These are phyloP conservation scores for Micropoecilia bifurca DNA, from an alignment of 2,797 vertebrate genomes.

Conservation along the genomic window DNA sequence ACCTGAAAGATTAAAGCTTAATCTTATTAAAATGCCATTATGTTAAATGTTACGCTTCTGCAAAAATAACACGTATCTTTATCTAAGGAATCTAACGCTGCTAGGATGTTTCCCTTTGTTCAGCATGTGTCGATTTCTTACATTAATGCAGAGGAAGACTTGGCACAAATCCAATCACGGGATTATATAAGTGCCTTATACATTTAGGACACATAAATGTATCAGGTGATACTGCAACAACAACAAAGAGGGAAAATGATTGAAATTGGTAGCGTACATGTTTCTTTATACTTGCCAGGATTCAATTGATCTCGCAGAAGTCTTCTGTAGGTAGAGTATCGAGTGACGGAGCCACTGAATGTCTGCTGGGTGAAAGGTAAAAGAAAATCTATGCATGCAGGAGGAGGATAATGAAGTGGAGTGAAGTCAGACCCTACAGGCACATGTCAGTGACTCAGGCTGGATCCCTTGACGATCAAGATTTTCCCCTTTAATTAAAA, in stretches of 20 bases:
- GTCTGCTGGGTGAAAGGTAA: constrained; percentile 57
- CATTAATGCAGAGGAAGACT: constrained; percentile 1
- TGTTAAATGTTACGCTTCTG: constrained; percentile 14
- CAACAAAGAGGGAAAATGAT: neutral
- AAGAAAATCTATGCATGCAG: constrained; percentile 73
- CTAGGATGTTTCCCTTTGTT: neutral
- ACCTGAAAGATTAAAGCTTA: constrained; percentile 51
- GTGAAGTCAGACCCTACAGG: constrained; percentile 59
- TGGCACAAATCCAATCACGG: constrained; percentile 5
- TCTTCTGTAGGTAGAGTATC: constrained; percentile 53
- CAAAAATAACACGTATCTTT: constrained; percentile 20
- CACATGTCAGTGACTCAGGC: constrained; percentile 48
- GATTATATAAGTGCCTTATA: neutral
- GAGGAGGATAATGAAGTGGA: constrained; percentile 69
- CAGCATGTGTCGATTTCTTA: neutral
- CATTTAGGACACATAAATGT: neutral
- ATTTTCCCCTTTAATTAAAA: constrained; percentile 79
- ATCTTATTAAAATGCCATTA: constrained; percentile 61
- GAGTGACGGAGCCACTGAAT: constrained; percentile 53
- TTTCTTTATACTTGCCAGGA: constrained; percentile 44
- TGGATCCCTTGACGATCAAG: constrained; percentile 70
- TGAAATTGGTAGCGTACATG: constrained; percentile 29
- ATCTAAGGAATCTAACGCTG: constrained; percentile 25
- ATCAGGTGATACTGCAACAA: neutral
- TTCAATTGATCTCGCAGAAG: constrained; percentile 66